Conservation (phyloP, 2,888 invertebrate species). For the Argyra leucocephala region DNA sequence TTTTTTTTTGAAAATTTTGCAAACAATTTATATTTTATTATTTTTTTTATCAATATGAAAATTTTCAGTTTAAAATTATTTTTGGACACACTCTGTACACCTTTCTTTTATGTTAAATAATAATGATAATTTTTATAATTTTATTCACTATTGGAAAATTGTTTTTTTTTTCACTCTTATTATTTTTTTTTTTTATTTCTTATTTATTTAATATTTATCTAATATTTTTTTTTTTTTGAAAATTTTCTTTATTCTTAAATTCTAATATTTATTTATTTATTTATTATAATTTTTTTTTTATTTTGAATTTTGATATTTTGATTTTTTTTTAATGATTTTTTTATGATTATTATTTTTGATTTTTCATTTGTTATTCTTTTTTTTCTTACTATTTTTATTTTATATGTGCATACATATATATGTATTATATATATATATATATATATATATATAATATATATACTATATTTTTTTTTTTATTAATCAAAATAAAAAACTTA, state of each 20-base stretch:
- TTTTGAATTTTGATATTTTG: background rate
- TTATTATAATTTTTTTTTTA: background rate
- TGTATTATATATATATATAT: too few relatives aligned
- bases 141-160: too few relatives aligned
- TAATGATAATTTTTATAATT: background rate
- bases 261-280: background rate
- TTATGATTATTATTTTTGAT: background rate
- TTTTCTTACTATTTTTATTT: background rate
- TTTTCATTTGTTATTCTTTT: background rate
- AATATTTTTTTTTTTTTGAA: background rate
- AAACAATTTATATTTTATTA: background rate
- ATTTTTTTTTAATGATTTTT: background rate
- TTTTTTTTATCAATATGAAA: background rate
- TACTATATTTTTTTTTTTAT: background rate
- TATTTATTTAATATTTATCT: background rate
- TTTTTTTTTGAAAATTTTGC: too few relatives aligned
- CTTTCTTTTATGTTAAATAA: background rate
- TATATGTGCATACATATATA: too few relatives aligned
- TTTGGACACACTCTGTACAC: background rate
- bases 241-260: background rate
- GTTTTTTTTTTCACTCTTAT: background rate
- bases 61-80: background rate
- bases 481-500: slow-evolving; percentile 14
- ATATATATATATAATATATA: too few relatives aligned
- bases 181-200: background rate